A percentile compares a stretch with the other conserved stretches of the same genome.
Conservation (phyloP, 2,888 invertebrate genomes). For the Stenchaetothrips biformis region DNA sequence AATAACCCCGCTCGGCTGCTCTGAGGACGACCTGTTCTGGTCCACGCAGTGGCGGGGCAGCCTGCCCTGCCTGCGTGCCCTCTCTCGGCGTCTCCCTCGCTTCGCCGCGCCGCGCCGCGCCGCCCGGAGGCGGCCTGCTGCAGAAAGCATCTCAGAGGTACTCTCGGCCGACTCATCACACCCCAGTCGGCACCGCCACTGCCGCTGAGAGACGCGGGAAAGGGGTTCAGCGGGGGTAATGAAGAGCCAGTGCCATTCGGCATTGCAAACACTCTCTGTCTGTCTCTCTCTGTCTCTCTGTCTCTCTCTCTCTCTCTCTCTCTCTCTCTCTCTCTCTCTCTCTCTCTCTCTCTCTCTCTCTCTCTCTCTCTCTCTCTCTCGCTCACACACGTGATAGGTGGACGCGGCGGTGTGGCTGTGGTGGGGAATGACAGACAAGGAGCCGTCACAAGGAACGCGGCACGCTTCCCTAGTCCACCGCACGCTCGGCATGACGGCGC, state of each 20-base stretch:
- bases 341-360: background rate
- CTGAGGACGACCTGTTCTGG: no score
- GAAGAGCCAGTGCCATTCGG: slow-evolving; percentile 4
- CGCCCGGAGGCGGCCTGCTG: background rate
- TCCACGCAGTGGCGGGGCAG: no score
- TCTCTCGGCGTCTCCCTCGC: background rate
- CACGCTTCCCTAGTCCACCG: no score
- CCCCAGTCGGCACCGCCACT: background rate
- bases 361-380: background rate
- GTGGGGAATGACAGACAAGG: no score
- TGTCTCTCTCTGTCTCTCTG: background rate
- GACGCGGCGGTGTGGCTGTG: no score
- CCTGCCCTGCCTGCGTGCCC: background rate
- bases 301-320: background rate
- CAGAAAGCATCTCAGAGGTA: background rate
- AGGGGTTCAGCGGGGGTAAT: background rate
- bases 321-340: background rate
- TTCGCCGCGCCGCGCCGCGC: no score
- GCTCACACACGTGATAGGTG: no score
- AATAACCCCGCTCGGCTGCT: no score
- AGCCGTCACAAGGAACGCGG: no score
- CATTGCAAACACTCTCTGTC: background rate
- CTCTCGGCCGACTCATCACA: background rate
- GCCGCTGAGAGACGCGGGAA: background rate
- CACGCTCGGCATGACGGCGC: no score